Base-by-base conservation (phyloP, 2,888 invertebrate genomes). In the Drosophila ezoana region DNA sequence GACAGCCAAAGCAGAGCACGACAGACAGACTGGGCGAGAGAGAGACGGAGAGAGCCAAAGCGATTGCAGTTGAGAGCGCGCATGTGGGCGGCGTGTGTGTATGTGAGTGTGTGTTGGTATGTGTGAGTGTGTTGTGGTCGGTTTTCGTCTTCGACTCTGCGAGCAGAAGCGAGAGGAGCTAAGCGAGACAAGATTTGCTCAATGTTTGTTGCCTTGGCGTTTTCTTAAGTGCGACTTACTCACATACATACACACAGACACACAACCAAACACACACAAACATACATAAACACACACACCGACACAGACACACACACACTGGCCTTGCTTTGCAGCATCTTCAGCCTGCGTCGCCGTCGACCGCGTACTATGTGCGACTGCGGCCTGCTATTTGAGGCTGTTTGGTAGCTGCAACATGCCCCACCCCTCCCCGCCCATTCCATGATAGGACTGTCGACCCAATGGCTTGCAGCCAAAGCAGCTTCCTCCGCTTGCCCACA, bases 351-450 rank as follows among this genome's bases (percentile, higher is more conserved):
- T 72, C 78, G 69, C 58, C 52, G 64, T 79, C 81, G 75, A 86
- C 87, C 87, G 80, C 87, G 68, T 79, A 68, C 84, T 86, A 83
- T 84, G 76, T 79, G 72, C 79, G 68, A 79, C 83, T 81, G 81
- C 76, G 79, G 78, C 71, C 53, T 71, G 72, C 49, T 57, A 76
- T 76, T 76, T 76, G 76, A 61, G 72, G 60, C 61, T 65, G 40
- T 57, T 51, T 48, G 44, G 33, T 40, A 69, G 56, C 56, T 61
- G 65, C 72, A 69, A 32, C 65, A 32, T 47, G 44, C 43, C 57
- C 35, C 35, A 9, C 35, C 9, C 1, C 23, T 16, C 16, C 35
- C 1, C 38, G 3, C 44, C 13, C 6, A 28, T 8, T 28, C 8
- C 8, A 28, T 8, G 28, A 8, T 28, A 8, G 28, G 13, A 32